These are phyloP conservation scores for Turdus rufiventris DNA, from an alignment of 2,113 vertebrate species.

Conservation along the genomic window DNA sequence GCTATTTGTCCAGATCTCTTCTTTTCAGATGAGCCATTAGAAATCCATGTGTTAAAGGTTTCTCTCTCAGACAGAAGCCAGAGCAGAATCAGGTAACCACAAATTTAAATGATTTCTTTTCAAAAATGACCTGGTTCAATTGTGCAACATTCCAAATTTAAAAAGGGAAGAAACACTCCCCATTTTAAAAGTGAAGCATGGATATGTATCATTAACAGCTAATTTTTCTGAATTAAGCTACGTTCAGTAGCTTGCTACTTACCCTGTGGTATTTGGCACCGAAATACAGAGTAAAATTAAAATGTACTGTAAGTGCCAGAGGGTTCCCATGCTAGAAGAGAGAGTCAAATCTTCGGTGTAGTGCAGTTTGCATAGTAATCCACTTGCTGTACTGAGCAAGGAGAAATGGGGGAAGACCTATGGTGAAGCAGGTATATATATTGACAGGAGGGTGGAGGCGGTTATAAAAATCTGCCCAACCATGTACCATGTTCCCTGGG, in stretches of 20 bases:
- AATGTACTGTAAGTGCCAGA: background rate
- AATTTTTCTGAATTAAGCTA: background rate
- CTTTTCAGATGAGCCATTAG: background rate
- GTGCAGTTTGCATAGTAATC: slow-evolving; percentile 1
- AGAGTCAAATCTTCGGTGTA: background rate
- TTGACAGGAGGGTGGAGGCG: background rate
- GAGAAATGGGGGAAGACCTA: background rate
- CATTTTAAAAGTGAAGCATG: background rate
- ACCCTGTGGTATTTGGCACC: slow-evolving; percentile 22
- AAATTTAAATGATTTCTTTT: background rate
- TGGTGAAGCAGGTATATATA: background rate
- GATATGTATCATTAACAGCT: background rate
- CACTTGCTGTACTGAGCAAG: background rate
- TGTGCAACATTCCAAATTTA: background rate
- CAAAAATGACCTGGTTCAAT: background rate
- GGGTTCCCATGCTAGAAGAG: slow-evolving; percentile 41
- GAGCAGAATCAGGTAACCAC: background rate
- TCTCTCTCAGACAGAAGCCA: background rate
- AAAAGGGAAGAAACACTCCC: background rate
- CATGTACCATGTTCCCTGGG: background rate
- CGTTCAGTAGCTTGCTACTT: background rate
- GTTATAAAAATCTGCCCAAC: background rate
- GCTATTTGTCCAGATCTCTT: background rate
- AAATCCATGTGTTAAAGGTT: background rate
- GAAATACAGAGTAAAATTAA: slow-evolving; percentile 31